Evolutionary conservation across 2,797 vertebrate species (phyloP), one percentile per base, ranked within the genome.

Genomic region (Peromyscus melanophrys): DNA sequence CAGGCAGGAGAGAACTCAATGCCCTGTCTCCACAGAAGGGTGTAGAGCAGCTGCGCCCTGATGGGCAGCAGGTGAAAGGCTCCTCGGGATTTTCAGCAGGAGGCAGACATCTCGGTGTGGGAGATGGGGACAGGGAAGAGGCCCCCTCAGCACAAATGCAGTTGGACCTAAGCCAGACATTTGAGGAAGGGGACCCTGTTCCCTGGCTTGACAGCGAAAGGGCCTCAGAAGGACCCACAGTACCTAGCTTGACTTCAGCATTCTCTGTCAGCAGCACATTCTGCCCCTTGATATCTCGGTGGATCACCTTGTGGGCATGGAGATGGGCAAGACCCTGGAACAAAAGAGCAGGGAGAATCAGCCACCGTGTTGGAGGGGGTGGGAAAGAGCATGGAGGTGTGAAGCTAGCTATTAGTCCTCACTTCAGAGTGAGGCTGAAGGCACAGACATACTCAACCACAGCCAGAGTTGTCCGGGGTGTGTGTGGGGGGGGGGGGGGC

Each of bases 241-340:
- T 92, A 99, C 99, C 99, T n/a, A 99, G 99, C 98, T 99, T 99
- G 98, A 99, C 99, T 98, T 99, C 99, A 0, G 99, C 99, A 0
- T 99, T 99, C 98, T 99, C 99, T 0, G 99, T 99, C 81, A 99
- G 99, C 88, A 99, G 98, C 84, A 99, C 99, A 0, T 99, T 99
- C 98, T 99, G 99, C 73, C 99, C 99, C 97, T 99, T 99, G 98
- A 99, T 99, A 98, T 99, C 99, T 96, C 99, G 98, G 98, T 99
- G 99, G 98, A 99, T 99, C 97, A 99, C 99, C 98, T 99, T 99
- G 98, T 99, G 99, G 65, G 99, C 98, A 1, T 99, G 99, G 81
- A 99, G 99, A 98, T 99, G 99, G 93, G 99, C 99, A 94, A 99
- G 99, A 43, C 99, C 99, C 99, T 99, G 98, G 17, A 25, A 55